Conservation (phyloP, 2,797 vertebrate genomes). For the Eremophila alpestris region DNA sequence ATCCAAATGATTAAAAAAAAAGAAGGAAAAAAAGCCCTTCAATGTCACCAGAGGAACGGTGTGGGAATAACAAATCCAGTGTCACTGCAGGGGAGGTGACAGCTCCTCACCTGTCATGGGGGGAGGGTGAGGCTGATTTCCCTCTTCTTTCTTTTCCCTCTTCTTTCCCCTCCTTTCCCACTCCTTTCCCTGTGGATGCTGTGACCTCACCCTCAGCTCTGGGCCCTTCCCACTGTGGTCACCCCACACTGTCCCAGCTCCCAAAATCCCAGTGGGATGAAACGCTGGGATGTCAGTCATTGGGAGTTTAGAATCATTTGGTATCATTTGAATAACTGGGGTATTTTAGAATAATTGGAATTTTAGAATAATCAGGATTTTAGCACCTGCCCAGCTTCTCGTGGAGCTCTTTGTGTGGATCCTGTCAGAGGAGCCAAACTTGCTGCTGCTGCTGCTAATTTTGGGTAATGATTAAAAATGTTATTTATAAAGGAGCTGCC, state of each 20-base stretch:
- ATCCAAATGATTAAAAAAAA: too few species aligned
- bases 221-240: neutral
- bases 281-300: fast-evolving
- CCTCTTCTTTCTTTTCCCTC: fast-evolving
- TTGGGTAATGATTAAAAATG: neutral
- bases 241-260: neutral
- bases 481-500: neutral
- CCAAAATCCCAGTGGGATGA: neutral
- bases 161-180: too few species aligned
- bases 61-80: neutral
- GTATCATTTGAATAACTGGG: neutral
- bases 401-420: neutral
- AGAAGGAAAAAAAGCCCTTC: neutral
- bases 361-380: neutral
- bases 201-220: neutral
- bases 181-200: neutral
- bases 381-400: neutral
- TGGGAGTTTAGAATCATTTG: neutral
- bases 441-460: neutral
- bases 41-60: neutral
- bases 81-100: neutral
- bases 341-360: neutral
- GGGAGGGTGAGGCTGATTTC: neutral
- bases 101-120: neutral
- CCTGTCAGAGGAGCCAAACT: neutral